Percentiles rank a stretch among this genome's conserved stretches.
Evolutionary conservation across 2,888 invertebrate species (phyloP).

Genomic region (Eristalinus sepulchralis): DNA sequence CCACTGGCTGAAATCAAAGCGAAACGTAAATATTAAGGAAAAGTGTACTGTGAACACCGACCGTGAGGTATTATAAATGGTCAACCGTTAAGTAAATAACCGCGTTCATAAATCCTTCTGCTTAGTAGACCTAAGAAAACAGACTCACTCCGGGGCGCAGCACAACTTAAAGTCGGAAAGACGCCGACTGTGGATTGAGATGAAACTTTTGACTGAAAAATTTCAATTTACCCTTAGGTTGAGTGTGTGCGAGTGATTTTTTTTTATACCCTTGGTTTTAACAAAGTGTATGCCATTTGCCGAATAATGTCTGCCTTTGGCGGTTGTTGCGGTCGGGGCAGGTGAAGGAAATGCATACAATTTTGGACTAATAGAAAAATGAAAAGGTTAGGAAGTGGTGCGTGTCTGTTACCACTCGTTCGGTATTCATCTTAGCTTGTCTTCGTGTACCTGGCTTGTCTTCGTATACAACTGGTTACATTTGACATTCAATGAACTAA

Average conservation of each 20-base stretch:
- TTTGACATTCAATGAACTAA: too few species aligned
- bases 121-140: slow-evolving; percentile 43
- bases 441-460: too few species aligned
- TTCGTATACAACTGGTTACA: too few species aligned
- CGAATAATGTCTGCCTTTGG: not conserved
- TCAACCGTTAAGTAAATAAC: slow-evolving; percentile 44
- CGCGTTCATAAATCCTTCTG: slow-evolving; percentile 50
- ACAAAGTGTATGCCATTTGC: not conserved
- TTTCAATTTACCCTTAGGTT: not conserved
- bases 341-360: too few species aligned
- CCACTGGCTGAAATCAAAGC: not conserved
- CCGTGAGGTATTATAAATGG: slow-evolving; percentile 44
- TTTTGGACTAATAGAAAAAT: too few species aligned
- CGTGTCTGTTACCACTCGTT: too few species aligned
- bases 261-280: not conserved
- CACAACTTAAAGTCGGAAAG: not conserved
- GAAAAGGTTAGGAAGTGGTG: too few species aligned
- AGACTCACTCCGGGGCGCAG: not conserved
- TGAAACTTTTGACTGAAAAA: not conserved
- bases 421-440: too few species aligned
- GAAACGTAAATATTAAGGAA: not conserved
- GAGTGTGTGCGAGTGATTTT: not conserved
- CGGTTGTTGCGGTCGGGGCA: too few species aligned
- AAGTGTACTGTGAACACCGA: not conserved
- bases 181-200: not conserved